Evolutionary conservation across 2,888 invertebrate genomes (phyloP).

Genomic region (Acleris holmiana): DNA sequence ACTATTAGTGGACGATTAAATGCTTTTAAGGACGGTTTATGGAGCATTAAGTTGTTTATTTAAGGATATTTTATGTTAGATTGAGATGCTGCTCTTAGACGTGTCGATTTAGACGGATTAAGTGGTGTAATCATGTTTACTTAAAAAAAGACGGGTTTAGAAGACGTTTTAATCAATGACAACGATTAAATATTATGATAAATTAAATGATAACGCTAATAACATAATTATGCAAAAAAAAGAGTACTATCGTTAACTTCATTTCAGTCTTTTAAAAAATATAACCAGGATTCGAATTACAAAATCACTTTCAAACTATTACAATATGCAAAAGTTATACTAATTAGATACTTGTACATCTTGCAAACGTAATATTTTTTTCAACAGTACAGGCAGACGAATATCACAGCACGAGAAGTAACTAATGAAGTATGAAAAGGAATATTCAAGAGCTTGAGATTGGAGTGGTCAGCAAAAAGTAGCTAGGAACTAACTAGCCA

Average conservation of each 20-base stretch:
- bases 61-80: slow-evolving; percentile 34
- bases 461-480: slow-evolving; percentile 32
- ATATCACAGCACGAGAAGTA: slow-evolving; percentile 3
- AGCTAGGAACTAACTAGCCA: slow-evolving; percentile 32
- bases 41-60: slow-evolving; percentile 33
- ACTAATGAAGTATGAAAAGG: slow-evolving; percentile 35
- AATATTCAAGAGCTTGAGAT: slow-evolving; percentile 27
- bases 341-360: too few species aligned
- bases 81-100: slow-evolving; percentile 28
- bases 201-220: too few species aligned
- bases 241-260: too few species aligned
- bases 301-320: too few species aligned
- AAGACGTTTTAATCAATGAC: too few species aligned
- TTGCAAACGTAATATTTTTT: background rate
- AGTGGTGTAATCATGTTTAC: slow-evolving; percentile 5
- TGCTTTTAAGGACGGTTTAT: slow-evolving; percentile 30
- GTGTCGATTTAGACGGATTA: slow-evolving; percentile 23
- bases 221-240: too few species aligned
- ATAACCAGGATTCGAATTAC: too few species aligned
- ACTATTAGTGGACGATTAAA: slow-evolving; percentile 31
- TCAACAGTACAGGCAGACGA: background rate
- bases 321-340: too few species aligned
- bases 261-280: too few species aligned
- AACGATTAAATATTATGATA: too few species aligned
- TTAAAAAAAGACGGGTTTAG: background rate